A percentile compares a stretch with the other conserved stretches of the same genome.
Conservation (phyloP, 2,888 invertebrate species). For the Zootermopsis nevadensis region DNA sequence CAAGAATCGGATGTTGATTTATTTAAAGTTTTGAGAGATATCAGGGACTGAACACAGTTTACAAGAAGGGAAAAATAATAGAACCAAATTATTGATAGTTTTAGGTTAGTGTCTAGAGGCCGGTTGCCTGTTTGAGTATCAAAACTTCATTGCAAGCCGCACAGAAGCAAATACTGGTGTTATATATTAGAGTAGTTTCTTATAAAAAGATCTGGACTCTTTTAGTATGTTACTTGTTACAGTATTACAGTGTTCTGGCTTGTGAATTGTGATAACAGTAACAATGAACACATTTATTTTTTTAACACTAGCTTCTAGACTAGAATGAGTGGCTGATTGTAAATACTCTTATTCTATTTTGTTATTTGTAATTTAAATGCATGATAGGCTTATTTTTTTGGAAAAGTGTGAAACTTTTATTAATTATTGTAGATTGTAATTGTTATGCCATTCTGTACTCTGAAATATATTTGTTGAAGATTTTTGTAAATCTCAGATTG, state of each 20-base stretch:
- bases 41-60: not conserved
- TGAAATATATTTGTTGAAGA: constrained; percentile 45
- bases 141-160: no score
- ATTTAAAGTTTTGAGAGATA: not conserved
- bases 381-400: constrained; percentile 41
- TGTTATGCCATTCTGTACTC: constrained; percentile 41
- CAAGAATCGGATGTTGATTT: not conserved
- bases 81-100: constrained; percentile 1
- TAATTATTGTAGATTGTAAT: constrained; percentile 43
- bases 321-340: constrained; percentile 27
- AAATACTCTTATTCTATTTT: constrained; percentile 46
- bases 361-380: constrained; percentile 45
- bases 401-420: constrained; percentile 34
- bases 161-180: constrained; percentile 38
- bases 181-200: constrained; percentile 28
- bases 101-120: constrained; percentile 3
- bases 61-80: not conserved
- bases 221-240: constrained; percentile 43
- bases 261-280: constrained; percentile 41
- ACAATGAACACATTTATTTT: constrained; percentile 46
- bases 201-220: constrained; percentile 14
- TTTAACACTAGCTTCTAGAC: constrained; percentile 38
- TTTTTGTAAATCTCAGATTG: constrained; percentile 19
- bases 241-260: constrained; percentile 46
- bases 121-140: constrained; percentile 37